Evolutionary conservation across 1,140 invertebrate genomes (phyloP).

Genomic region (Mamestra configurata): DNA sequence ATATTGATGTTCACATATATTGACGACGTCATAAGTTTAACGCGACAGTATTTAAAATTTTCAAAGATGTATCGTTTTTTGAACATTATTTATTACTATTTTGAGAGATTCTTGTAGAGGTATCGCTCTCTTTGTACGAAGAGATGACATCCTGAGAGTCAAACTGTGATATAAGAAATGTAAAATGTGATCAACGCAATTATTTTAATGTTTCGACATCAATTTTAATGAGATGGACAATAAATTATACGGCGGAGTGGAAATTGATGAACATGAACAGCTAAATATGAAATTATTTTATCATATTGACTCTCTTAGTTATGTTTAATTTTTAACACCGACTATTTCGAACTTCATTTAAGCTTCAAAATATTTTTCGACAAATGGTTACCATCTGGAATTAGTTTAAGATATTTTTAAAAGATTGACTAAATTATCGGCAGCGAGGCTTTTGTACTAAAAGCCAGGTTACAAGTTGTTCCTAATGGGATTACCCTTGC

Average conservation of each 20-base stretch:
- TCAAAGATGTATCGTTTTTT: constrained; percentile 47
- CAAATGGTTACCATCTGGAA: neutral
- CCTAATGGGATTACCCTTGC: neutral
- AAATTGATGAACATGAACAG: constrained; percentile 4
- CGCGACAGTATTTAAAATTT: constrained; percentile 45
- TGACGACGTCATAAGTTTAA: constrained; percentile 20
- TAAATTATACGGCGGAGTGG: constrained; percentile 13
- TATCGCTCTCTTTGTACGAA: neutral
- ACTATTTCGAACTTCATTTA: neutral
- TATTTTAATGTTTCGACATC: constrained; percentile 45
- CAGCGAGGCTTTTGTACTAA: neutral
- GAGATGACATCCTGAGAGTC: constrained; percentile 44
- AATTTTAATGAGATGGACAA: constrained; percentile 41
- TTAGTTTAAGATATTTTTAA: neutral
- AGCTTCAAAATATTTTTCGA: constrained; percentile 13
- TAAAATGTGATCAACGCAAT: constrained; percentile 54
- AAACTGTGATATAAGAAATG: constrained; percentile 73
- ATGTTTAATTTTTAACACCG: constrained; percentile 15
- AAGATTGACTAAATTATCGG: neutral
- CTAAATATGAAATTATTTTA: neutral
- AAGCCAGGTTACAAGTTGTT: constrained; percentile 2
- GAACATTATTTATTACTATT: constrained; percentile 41
- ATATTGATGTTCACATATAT: constrained; percentile 16
- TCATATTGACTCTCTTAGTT: constrained; percentile 42
- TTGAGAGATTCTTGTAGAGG: constrained; percentile 19